Evolutionary conservation across 2,797 vertebrate species (phyloP), one percentile per base, ranked within the genome.

Genomic region (Sphaeramia orbicularis): DNA sequence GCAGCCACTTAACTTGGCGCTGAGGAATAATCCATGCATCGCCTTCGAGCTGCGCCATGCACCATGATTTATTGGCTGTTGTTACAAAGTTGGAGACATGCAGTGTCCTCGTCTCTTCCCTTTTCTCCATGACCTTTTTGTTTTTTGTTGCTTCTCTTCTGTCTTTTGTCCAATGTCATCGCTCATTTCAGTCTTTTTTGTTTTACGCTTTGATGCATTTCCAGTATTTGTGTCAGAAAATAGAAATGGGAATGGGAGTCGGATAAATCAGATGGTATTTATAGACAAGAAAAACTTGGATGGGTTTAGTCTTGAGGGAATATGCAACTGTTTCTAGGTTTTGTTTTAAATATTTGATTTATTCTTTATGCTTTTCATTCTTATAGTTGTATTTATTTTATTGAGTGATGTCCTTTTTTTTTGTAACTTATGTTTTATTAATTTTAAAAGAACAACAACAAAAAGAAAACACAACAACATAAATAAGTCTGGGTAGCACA

Each of bases 1-100:
- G 87, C 74, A 90, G 77, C 85, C 88, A 64, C 86, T 91, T 93
- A 87, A 85, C 65, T 92, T 92, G 87, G 85, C 87, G 78, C 77
- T 61, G 81, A 84, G 78, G 87, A 90, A 86, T 64, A 71, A 84
- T 86, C 70, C 66, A 78, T 75, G 83, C 76, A 80, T 91, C 43
- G 86, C 77, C 85, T 85, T 21, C 40, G 62, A 81, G 85, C 83
- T 78, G 81, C 62, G 27, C 63, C 58, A 63, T 35, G 48, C 60
- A 66, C 64, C 44, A 69, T 92, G 90, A 93, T 93, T 91, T 89
- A 91, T 92, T 81, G 89, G 79, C 72, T 74, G 65, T 85, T 85
- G 81, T 86, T 89, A 86, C 78, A 75, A 89, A 83, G 74, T 84
- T 61, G 64, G 80, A 72, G 65, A 87, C 64, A 27, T 43, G 45